These are phyloP conservation scores for Synergus japonicus DNA, from an alignment of 2,888 invertebrate genomes.

Conservation along the genomic window DNA sequence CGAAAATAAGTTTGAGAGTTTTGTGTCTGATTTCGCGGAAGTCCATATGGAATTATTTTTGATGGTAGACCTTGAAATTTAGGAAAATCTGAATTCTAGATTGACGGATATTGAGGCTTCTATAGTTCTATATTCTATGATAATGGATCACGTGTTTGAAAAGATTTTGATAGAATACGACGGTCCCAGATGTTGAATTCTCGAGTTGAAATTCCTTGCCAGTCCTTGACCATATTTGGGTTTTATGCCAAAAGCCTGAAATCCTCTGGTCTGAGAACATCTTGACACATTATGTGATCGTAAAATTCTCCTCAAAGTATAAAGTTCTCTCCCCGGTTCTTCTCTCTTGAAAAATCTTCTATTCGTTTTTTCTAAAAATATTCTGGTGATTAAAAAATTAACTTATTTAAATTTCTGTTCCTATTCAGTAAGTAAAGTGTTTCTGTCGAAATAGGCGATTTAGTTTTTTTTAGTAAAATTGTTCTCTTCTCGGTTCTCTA, in stretches of 20 bases:
- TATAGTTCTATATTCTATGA: too few species aligned
- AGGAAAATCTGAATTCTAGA: background rate
- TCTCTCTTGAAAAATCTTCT: background rate
- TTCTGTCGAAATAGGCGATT: too few species aligned
- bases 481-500: background rate
- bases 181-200: conserved; percentile 9
- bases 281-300: background rate
- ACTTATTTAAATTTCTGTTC: too few species aligned
- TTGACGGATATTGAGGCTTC: background rate
- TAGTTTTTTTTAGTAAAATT: too few species aligned
- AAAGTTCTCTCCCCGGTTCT: background rate
- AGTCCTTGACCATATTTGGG: conserved; percentile 28
- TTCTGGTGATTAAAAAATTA: background rate
- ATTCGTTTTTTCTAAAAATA: background rate
- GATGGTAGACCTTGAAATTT: background rate
- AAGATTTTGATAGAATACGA: background rate
- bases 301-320: background rate
- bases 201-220: background rate
- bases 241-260: background rate
- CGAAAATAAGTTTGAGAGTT: background rate
- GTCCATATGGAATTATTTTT: background rate
- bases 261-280: background rate
- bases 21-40: background rate
- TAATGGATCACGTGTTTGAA: background rate
- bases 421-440: too few species aligned